These are phyloP conservation scores for Colius striatus DNA, from an alignment of 2,113 vertebrate genomes.

Conservation along the genomic window DNA sequence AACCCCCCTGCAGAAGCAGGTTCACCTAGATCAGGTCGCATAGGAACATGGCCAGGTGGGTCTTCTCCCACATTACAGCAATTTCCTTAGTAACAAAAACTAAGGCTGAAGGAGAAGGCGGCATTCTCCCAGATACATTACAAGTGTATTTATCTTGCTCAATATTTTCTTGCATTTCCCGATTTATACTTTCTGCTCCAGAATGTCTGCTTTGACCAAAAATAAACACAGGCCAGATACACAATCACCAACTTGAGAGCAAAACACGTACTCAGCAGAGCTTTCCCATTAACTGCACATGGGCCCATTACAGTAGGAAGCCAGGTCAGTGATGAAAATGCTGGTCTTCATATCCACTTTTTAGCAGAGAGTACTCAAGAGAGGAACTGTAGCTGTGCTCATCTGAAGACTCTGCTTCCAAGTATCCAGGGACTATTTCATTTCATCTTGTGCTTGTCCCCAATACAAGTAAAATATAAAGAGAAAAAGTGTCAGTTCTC, in stretches of 20 bases:
- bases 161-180: slow-evolving; percentile 27
- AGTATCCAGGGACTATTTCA: background rate
- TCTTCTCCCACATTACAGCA: background rate
- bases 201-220: background rate
- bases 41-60: too few species aligned
- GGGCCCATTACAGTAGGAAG: background rate
- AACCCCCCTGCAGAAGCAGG: too few species aligned
- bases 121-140: background rate
- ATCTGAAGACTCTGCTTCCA: background rate
- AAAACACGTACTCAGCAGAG: background rate
- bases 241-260: background rate
- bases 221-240: slow-evolving; percentile 23
- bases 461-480: background rate
- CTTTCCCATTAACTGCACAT: slow-evolving; percentile 5
- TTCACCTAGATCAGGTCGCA: too few species aligned
- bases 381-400: background rate
- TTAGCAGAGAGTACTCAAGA: background rate
- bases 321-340: background rate
- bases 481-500: background rate
- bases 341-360: background rate
- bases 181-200: slow-evolving; percentile 16
- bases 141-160: background rate
- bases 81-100: slow-evolving; percentile 17
- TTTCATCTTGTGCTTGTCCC: background rate
- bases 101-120: background rate